Evolutionary conservation across 2,888 invertebrate genomes (phyloP).

Genomic region (Phorcus lineatus): DNA sequence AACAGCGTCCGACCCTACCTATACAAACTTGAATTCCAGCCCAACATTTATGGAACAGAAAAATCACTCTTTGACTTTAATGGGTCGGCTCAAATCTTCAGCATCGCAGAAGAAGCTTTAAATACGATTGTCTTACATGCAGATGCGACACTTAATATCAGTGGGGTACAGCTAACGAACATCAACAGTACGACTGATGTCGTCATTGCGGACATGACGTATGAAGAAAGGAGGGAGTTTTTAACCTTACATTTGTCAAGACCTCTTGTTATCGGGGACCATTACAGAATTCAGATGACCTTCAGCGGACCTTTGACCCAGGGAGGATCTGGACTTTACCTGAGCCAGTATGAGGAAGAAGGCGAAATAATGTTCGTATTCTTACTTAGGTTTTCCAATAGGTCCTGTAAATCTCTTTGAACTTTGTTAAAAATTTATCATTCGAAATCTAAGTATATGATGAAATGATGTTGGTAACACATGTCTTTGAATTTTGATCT

Average conservation of each 20-base stretch:
- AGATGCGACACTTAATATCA: neutral
- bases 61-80: neutral
- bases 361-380: neutral
- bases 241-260: neutral
- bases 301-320: neutral
- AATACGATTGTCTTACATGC: neutral
- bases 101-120: neutral
- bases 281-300: neutral
- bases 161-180: too few species aligned
- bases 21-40: neutral
- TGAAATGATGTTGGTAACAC: too few species aligned
- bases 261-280: neutral
- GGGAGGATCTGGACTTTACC: conserved; percentile 27
- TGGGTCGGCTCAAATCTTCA: neutral
- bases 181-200: neutral
- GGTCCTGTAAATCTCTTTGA: too few species aligned
- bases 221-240: conserved; percentile 29
- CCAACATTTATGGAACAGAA: neutral
- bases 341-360: conserved; percentile 14
- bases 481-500: too few species aligned
- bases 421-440: too few species aligned
- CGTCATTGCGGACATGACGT: neutral
- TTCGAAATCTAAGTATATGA: too few species aligned
- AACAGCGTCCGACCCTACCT: neutral
- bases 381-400: too few species aligned